phyloP scores from a whole-genome alignment of 2,113 vertebrate genomes.

The Grallaria varia region DNA sequence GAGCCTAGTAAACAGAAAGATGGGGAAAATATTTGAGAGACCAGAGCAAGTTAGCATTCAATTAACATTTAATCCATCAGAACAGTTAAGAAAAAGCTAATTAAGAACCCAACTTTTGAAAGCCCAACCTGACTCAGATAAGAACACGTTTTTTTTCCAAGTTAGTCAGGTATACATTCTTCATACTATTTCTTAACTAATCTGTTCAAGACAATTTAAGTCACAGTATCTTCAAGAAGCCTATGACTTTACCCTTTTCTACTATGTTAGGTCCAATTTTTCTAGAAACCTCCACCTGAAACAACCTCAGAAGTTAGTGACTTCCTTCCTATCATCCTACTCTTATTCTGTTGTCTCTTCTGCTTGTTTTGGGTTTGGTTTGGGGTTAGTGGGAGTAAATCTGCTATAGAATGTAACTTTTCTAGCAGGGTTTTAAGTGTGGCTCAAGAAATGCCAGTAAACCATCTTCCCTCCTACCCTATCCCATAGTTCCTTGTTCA shows the following conservation, averaged over 20 bases:
- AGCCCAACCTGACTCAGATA: neutral
- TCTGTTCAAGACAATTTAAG: neutral
- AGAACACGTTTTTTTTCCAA: neutral
- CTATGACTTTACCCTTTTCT: neutral
- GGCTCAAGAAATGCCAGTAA: neutral
- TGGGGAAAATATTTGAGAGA: constrained; percentile 33
- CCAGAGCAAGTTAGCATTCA: neutral
- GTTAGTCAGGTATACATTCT: neutral
- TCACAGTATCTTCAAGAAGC: neutral
- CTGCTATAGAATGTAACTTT: neutral
- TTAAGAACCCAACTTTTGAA: neutral
- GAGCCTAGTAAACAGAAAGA: constrained; percentile 76
- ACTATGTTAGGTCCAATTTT: neutral
- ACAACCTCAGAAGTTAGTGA: neutral
- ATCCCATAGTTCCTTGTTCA: neutral
- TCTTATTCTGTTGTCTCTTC: neutral
- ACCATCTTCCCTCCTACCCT: neutral
- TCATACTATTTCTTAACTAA: neutral
- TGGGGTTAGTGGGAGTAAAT: neutral
- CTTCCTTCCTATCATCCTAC: neutral
- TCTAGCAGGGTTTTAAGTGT: neutral
- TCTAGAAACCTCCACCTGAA: neutral
- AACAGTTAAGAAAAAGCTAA: neutral
- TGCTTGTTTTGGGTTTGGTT: neutral
- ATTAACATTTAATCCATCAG: neutral